These are phyloP conservation scores for Drymonia ruficornis DNA, from an alignment of 2,888 invertebrate genomes.

Conservation along the genomic window DNA sequence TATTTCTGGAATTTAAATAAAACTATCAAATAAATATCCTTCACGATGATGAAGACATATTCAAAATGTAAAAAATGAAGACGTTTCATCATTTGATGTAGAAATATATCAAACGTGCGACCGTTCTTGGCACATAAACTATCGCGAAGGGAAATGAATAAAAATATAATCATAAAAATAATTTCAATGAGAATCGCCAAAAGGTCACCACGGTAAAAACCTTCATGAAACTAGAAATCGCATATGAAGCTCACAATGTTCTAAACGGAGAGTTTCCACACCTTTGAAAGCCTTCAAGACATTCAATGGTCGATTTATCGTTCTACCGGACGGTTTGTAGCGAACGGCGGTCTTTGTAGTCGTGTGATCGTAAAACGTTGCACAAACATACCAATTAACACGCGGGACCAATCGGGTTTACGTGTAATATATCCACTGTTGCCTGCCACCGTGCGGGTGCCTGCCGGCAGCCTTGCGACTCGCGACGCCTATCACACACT, in stretches of 20 bases:
- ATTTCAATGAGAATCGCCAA: conserved; percentile 18
- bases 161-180: conserved; percentile 17
- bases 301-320: conserved; percentile 23
- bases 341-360: conserved; percentile 29
- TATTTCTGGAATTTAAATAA: no score
- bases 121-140: conserved; percentile 28
- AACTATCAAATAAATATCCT: not conserved
- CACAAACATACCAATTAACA: conserved; percentile 39
- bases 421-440: not conserved
- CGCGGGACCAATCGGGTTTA: conserved; percentile 31
- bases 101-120: conserved; percentile 9
- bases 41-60: no score
- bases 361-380: conserved; percentile 33
- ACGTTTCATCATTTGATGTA: not conserved
- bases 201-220: conserved; percentile 21
- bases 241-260: not conserved
- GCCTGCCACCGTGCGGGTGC: conserved; percentile 3
- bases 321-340: conserved; percentile 21
- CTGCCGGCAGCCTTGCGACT: not conserved
- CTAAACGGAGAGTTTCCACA: conserved; percentile 19
- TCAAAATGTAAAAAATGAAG: no score
- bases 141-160: conserved; percentile 22
- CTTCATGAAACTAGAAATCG: not conserved
- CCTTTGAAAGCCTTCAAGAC: conserved; percentile 26
- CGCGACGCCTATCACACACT: not conserved